phyloP scores from a whole-genome alignment of 1,140 invertebrate species.

The Heterodera schachtii region DNA sequence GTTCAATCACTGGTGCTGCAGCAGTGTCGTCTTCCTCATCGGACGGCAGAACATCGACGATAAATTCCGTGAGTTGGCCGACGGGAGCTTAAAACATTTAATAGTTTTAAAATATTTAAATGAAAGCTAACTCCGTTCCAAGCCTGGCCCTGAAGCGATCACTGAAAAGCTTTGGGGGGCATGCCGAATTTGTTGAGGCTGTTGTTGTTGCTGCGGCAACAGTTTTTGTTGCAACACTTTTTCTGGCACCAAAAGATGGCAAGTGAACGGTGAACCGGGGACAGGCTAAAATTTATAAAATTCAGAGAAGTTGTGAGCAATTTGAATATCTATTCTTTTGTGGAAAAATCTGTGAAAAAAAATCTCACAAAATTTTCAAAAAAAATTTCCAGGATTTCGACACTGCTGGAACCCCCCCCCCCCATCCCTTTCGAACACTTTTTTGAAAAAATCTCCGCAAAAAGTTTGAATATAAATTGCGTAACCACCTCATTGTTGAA shows the following conservation, averaged over 20 bases:
- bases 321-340: too few species aligned
- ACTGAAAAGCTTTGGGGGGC: conserved; percentile 70
- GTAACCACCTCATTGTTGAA: conserved; percentile 83
- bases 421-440: too few species aligned
- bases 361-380: too few species aligned
- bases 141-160: conserved; percentile 76
- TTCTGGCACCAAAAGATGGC: conserved; percentile 43
- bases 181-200: conserved; percentile 15
- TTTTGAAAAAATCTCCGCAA: background rate
- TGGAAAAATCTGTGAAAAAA: too few species aligned
- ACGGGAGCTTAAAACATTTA: conserved; percentile 9
- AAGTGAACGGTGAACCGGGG: conserved; percentile 71
- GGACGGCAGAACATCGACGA: conserved; percentile 9
- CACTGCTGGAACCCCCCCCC: too few species aligned
- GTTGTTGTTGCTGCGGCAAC: conserved; percentile 13
- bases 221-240: conserved; percentile 18
- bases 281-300: conserved; percentile 72
- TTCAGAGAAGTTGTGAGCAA: background rate
- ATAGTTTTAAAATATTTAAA: background rate
- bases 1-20: background rate
- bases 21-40: conserved; percentile 4
- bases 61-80: conserved; percentile 31
- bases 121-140: conserved; percentile 89
- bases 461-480: background rate
- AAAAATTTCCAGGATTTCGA: too few species aligned